phyloP scores from a whole-genome alignment of 2,113 vertebrate genomes.

The Athene noctua region DNA sequence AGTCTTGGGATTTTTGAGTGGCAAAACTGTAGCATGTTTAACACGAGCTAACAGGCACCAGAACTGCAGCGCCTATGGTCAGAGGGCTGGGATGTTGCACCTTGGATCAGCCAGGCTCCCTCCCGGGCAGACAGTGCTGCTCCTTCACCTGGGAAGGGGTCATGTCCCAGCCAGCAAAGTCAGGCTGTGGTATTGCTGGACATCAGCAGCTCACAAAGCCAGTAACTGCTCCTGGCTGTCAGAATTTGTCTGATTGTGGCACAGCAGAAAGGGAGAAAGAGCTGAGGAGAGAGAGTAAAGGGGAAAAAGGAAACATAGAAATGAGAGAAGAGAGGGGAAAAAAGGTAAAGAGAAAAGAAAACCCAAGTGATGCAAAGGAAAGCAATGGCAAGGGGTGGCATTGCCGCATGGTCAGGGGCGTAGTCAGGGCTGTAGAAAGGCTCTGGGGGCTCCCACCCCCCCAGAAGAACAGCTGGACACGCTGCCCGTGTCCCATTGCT shows the following conservation, averaged over 20 bases:
- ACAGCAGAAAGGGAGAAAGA: background rate
- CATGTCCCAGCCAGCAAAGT: background rate
- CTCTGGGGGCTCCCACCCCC: background rate
- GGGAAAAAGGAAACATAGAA: too few relatives aligned
- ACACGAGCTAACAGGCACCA: background rate
- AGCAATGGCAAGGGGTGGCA: background rate
- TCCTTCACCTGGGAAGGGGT: background rate
- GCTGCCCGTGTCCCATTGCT: background rate
- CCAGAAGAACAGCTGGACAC: background rate
- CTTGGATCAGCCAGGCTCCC: background rate
- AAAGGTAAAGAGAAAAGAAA: background rate
- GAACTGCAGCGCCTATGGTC: background rate
- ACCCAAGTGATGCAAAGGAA: background rate
- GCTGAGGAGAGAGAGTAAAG: background rate
- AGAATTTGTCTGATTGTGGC: background rate
- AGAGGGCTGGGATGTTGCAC: background rate
- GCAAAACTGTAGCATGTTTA: background rate
- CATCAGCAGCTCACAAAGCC: background rate
- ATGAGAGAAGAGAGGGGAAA: rapidly evolving
- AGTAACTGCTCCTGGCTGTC: background rate
- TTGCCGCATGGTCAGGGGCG: background rate
- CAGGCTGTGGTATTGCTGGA: background rate
- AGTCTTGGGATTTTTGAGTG: background rate
- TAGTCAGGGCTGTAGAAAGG: background rate
- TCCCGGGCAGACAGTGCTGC: background rate